phyloP scores from a whole-genome alignment of 2,113 vertebrate genomes.

The Cochlearius cochlearius region DNA sequence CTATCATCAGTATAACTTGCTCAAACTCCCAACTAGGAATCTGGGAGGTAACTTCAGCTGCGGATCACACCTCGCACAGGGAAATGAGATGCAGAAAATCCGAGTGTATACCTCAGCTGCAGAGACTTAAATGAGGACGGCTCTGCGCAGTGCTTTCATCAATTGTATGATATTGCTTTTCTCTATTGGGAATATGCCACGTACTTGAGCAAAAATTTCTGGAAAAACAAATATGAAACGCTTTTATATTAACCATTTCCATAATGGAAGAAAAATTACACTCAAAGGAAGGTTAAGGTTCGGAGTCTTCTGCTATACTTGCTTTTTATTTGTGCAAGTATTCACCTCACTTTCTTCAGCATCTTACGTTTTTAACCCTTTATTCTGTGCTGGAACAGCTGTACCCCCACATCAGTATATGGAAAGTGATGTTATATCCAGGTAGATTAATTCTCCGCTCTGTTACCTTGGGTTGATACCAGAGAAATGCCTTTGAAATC shows the following conservation, averaged over 20 bases:
- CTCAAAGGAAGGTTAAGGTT: not conserved
- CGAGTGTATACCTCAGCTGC: not conserved
- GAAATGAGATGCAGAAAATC: not conserved
- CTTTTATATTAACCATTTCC: not conserved
- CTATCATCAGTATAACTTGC: accelerated
- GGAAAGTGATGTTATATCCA: not conserved
- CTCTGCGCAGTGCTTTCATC: not conserved
- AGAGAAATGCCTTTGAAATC: not conserved
- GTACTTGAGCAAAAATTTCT: not conserved
- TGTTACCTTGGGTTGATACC: not conserved
- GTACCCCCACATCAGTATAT: not conserved
- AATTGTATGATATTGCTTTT: not conserved
- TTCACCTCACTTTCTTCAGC: not conserved
- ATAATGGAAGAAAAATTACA: not conserved
- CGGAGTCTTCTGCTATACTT: not conserved
- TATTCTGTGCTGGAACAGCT: not conserved
- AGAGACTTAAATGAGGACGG: not conserved
- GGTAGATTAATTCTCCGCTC: too few species aligned
- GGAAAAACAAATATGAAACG: not conserved
- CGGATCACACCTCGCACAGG: not conserved
- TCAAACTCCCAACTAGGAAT: not conserved
- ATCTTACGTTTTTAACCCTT: not conserved
- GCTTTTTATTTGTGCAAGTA: not conserved
- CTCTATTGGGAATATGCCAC: not conserved
- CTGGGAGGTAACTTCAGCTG: accelerated